Conservation (phyloP, 2,113 vertebrate genomes). For the Heteronetta atricapilla region DNA sequence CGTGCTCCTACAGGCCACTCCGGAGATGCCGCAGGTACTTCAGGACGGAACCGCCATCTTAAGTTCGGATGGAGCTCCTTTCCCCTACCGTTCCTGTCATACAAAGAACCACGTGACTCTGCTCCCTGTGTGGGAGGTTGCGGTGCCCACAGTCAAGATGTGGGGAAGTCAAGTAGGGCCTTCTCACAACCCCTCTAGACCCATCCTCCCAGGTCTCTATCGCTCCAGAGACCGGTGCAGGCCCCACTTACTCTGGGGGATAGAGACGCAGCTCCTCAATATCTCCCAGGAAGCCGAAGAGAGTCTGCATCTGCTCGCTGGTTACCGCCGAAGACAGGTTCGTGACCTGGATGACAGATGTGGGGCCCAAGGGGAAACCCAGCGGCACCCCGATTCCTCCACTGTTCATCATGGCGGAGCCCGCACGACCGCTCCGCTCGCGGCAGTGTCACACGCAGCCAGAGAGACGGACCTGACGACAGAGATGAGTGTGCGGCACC, state of each 20-base stretch:
- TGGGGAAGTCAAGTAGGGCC: background rate
- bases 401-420: constrained; percentile 75
- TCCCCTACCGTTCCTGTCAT: too few relatives aligned
- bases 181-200: background rate
- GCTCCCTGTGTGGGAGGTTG: background rate
- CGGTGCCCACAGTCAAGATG: background rate
- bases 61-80: too few relatives aligned
- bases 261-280: constrained; percentile 96
- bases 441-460: background rate
- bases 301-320: constrained; percentile 94
- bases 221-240: background rate
- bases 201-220: background rate
- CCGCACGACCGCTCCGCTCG: background rate
- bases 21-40: too few relatives aligned
- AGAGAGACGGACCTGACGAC: background rate
- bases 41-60: too few relatives aligned
- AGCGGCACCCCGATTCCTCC: constrained; percentile 74
- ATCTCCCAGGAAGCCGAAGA: constrained; percentile 95
- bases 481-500: background rate
- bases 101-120: background rate
- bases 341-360: constrained; percentile 93
- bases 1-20: background rate
- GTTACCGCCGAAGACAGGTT: constrained; percentile 93
- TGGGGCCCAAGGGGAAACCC: constrained; percentile 79
- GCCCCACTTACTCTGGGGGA: constrained; percentile 90